These are phyloP conservation scores for Pholis gunnellus DNA, from an alignment of 2,113 vertebrate genomes.

Conservation along the genomic window DNA sequence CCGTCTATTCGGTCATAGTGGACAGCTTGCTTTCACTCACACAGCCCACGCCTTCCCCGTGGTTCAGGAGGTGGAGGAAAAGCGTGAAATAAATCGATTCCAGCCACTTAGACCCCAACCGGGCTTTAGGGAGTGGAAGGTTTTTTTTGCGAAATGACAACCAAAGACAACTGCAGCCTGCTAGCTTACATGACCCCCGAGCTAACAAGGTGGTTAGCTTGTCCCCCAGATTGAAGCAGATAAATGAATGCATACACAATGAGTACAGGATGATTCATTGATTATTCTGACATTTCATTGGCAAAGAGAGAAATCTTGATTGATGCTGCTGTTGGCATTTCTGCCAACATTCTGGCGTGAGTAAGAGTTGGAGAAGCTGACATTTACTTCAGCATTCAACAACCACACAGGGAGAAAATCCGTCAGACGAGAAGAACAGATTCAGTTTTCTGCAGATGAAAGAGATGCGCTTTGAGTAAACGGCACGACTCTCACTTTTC, in stretches of 20 bases:
- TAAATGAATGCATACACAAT: not conserved
- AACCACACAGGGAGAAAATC: not conserved
- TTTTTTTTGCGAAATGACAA: not conserved
- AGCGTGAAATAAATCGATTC: not conserved
- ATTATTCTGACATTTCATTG: not conserved
- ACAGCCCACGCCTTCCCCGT: not conserved
- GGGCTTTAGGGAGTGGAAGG: not conserved
- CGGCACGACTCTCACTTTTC: not conserved
- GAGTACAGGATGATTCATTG: not conserved
- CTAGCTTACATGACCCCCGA: not conserved
- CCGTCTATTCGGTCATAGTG: not conserved
- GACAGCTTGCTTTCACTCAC: not conserved
- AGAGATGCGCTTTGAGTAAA: slow-evolving; percentile 1
- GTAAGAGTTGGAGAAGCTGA: not conserved
- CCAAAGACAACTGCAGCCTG: not conserved
- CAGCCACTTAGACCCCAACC: not conserved
- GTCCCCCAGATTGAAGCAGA: not conserved
- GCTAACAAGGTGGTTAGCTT: not conserved
- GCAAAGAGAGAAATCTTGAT: not conserved
- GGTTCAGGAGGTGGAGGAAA: not conserved
- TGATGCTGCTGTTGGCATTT: not conserved
- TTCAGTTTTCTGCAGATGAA: not conserved
- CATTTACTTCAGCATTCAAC: not conserved
- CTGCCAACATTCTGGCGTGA: not conserved
- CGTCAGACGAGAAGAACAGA: not conserved